Evolutionary conservation across 2,113 vertebrate genomes (phyloP).

Genomic region (Pteropus alecto): DNA sequence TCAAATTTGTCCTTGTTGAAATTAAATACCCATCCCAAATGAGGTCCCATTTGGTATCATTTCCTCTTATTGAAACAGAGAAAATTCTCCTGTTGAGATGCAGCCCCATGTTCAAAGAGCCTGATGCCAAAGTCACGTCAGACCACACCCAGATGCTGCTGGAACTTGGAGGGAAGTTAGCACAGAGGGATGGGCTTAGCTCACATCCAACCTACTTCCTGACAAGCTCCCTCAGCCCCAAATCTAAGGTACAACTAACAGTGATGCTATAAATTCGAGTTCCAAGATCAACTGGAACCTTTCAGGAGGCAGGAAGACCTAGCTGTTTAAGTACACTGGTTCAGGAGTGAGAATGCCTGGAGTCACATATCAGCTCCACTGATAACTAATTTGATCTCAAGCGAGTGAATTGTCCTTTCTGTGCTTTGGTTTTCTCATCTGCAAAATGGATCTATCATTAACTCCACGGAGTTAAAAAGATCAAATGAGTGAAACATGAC

Average conservation of each 20-base stretch:
- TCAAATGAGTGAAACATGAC: background rate
- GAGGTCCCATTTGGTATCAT: background rate
- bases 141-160: background rate
- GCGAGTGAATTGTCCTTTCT: background rate
- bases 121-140: background rate
- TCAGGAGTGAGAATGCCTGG: background rate
- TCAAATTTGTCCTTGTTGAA: background rate
- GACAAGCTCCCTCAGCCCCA: background rate
- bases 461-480: background rate
- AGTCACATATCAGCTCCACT: background rate
- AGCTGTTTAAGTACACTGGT: background rate
- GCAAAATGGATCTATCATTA: background rate
- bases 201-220: background rate
- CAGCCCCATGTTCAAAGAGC: background rate
- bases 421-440: background rate
- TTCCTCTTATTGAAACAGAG: background rate
- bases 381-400: background rate
- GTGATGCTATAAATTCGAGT: background rate
- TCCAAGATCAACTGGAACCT: background rate
- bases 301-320: background rate
- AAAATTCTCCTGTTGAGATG: background rate
- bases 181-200: background rate
- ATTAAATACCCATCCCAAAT: background rate
- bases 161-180: accelerated
- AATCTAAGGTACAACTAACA: background rate